Base-by-base conservation (phyloP, 2,113 vertebrate species). In the Poicephalus meyeri region DNA sequence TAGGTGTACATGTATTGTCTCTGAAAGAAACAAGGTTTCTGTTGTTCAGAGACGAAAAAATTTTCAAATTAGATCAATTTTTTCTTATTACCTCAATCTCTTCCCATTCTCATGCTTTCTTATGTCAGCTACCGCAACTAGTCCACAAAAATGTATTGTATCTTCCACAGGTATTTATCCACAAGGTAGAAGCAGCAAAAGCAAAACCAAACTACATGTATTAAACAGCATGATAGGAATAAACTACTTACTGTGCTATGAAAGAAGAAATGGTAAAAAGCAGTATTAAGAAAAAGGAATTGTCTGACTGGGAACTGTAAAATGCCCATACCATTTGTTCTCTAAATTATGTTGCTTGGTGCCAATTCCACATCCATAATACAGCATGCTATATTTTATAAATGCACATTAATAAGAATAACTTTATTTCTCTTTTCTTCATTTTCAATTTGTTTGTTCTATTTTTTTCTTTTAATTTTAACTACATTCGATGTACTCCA, bases 11-110 rank as follows among this genome's bases (percentile, higher is more conserved):
- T 87, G 47, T 66, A 68, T 79, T 13, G 11, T 23, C 13, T 85
- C 52, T 68, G 61, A 93, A 14, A 86, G 61, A 93, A 91, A 46
- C 16, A 68, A 61, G 12, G 7, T 87, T 85, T 53, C 37, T 81
- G 13, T 46, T 85, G 16, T 79, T 80, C 70, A n/a, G 41, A 74
- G 55, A 81, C 41, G 19, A 85, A 89, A 28, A 53, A 2, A 58
- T 89, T 89, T 95, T 68, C 8, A 78, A 66, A 88, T 85, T 71
- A 41, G 50, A 74, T 73, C 17, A 7, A 11, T 80, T 91, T 89
- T 88, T 92, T 49, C 29, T 58, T 71, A 58, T 70, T 89, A 20
- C 8, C 11, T 74, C 31, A 80, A 55, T 65, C n/a, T 86, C 16
- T 56, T 91, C 19, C 16, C 69, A 50, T 73, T 77, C 13, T 74